Evolutionary conservation across 37 sponge, comb jelly and placozoan species (phyloP).

Genomic region (Oscarella lobularis): DNA sequence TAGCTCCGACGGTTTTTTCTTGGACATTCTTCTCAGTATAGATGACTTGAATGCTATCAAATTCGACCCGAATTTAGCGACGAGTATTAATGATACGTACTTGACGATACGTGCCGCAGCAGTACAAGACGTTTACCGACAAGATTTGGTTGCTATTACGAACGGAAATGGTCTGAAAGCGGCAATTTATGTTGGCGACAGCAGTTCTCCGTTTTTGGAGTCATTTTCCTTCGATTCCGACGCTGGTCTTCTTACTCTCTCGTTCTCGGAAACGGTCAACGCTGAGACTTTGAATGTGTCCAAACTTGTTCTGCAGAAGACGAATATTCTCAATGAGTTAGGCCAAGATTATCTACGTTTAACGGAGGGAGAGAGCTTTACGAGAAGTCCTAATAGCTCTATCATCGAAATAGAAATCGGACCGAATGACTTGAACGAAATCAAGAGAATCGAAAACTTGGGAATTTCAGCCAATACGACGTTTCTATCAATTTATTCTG

Average conservation of each 20-base stretch:
- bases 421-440: conserved; percentile 47
- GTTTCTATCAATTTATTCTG: conserved; percentile 24
- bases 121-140: conserved; percentile 54
- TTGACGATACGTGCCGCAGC: conserved; percentile 33
- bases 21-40: conserved; percentile 18
- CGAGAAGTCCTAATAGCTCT: not conserved
- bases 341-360: conserved; percentile 16
- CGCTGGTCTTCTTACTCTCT: conserved; percentile 32
- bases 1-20: conserved; percentile 13
- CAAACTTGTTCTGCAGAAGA: conserved; percentile 37
- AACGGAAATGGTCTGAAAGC: conserved; percentile 40
- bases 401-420: not conserved
- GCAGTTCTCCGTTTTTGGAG: conserved; percentile 44
- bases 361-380: not conserved
- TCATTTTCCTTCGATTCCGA: conserved; percentile 49
- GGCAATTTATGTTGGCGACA: conserved; percentile 29
- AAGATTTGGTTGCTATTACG: conserved; percentile 43
- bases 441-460: conserved; percentile 51
- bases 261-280: conserved; percentile 74
- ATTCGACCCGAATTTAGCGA: conserved; percentile 41
- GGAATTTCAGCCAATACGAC: conserved; percentile 35
- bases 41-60: conserved; percentile 48
- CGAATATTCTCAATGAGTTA: conserved; percentile 1
- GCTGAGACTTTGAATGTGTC: conserved; percentile 39
- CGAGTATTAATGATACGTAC: conserved; percentile 52